A percentile compares a stretch with the other conserved stretches of the same genome.
These are phyloP conservation scores for Philopotamus ludificatus DNA, from an alignment of 1,140 invertebrate genomes.

Conservation along the genomic window DNA sequence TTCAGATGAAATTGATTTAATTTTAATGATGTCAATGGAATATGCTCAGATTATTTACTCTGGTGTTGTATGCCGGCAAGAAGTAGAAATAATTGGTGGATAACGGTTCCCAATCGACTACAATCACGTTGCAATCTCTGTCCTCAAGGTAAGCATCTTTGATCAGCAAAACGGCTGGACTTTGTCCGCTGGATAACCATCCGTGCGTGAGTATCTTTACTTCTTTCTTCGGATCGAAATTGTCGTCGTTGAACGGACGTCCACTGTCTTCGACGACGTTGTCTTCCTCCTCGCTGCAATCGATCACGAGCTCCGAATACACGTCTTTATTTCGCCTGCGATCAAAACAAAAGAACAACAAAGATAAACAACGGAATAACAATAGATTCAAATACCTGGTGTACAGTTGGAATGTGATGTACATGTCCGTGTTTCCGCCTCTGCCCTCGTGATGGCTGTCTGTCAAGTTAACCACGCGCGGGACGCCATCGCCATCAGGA, in stretches of 20 bases:
- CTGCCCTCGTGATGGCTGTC: conserved; percentile 43
- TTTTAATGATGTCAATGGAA: neutral
- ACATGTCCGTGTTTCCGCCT: conserved; percentile 40
- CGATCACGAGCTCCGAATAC: conserved; percentile 45
- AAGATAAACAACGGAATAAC: neutral
- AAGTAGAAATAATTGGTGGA: conserved; percentile 66
- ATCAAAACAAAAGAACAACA: neutral
- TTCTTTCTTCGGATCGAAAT: conserved; percentile 58
- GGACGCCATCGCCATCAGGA: conserved; percentile 60
- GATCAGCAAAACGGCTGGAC: conserved; percentile 26
- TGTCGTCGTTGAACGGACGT: conserved; percentile 46
- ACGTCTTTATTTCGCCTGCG: conserved; percentile 46
- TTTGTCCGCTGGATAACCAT: conserved; percentile 62
- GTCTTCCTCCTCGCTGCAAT: conserved; percentile 43
- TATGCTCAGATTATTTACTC: conserved; percentile 1
- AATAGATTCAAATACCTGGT: conserved; percentile 43
- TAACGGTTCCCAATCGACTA: conserved; percentile 67
- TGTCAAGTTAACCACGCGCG: conserved; percentile 56
- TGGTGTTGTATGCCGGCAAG: conserved; percentile 63
- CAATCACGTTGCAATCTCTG: conserved; percentile 64
- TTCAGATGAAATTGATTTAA: no score
- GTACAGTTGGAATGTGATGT: conserved; percentile 50
- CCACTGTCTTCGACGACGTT: conserved; percentile 46
- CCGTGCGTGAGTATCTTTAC: conserved; percentile 74
- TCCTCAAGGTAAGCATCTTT: conserved; percentile 54